Percentiles rank a stretch among this genome's conserved stretches.
phyloP scores from a whole-genome alignment of 2,113 vertebrate genomes.

The Arenaria interpres region DNA sequence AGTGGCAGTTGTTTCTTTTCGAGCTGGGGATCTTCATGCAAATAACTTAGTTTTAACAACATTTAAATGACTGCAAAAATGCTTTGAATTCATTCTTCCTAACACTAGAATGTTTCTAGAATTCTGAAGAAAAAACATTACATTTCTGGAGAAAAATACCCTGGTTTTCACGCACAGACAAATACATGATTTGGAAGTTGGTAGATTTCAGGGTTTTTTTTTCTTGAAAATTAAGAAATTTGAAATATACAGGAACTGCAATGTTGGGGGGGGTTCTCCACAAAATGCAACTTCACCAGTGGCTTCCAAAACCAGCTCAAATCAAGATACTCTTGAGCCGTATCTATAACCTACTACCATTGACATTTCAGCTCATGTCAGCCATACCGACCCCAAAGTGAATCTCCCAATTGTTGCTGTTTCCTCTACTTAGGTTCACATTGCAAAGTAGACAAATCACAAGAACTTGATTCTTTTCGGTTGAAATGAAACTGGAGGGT shows the following conservation, averaged over 20 bases:
- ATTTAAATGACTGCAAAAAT: neutral
- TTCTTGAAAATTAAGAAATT: neutral
- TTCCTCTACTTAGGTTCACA: neutral
- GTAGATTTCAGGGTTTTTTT: fast-evolving
- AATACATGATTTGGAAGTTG: neutral
- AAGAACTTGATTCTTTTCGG: neutral
- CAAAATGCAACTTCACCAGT: neutral
- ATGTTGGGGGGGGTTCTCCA: neutral
- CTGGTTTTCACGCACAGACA: fast-evolving
- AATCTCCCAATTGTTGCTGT: neutral
- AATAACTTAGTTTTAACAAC: neutral
- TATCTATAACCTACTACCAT: neutral
- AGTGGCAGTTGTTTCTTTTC: neutral
- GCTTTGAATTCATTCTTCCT: neutral
- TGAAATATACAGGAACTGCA: neutral
- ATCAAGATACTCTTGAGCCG: neutral
- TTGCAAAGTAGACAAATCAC: neutral
- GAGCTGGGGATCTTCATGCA: neutral
- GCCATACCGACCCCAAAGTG: neutral
- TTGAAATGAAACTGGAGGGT: neutral
- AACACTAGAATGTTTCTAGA: neutral
- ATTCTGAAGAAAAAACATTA: neutral
- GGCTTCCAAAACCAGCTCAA: neutral
- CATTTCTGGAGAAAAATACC: neutral
- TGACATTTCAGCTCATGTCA: neutral